Evolutionary conservation across 2,113 vertebrate genomes (phyloP), one percentile per base, ranked within the genome.

Genomic region (Dicerorhinus sumatrensis): DNA sequence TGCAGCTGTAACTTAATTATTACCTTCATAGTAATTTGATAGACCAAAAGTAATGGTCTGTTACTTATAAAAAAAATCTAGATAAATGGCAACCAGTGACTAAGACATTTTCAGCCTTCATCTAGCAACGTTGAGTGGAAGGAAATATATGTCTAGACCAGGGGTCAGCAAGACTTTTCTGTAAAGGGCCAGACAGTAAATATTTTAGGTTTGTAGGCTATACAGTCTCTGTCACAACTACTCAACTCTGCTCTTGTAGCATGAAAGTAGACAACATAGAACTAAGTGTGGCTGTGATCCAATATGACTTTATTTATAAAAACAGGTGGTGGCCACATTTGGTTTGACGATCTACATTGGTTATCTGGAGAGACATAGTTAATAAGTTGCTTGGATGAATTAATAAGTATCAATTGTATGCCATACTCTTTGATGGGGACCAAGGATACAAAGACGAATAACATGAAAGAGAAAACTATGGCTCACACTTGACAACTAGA

Each of bases 61-160:
- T 70, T 58, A 67, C 14, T 79, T 81, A 16, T 8, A 0, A 29
- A 67, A 89, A 89, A 70, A 62, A 69, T 84, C 81, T 62, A 65
- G 33, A 46, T 51, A 87, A 77, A 83, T 48, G 20, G 58, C 31
- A 91, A 46, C 27, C 11, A 70, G 48, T 48, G 39, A 75, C 69
- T 65, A 67, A 83, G 58, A 63, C 46, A 51, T 69, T 89, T 90
- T 82, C n/a, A 94, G 84, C 63, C 25, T 82, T 92, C 86, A 79
- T 31, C 18, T 56, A 89, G 25, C 56, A 83, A 65, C 63, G 17
- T 0, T 54, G 18, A 96, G 73, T 48, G 4, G 54, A 60, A 83
- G 89, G 33, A 93, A 79, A 75, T 4, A 31, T n/a, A 58, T 2
- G 65, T 94, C 54, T 86, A 86, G 48, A 70, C n/a, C 16, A 94